Evolutionary conservation across 1,140 invertebrate genomes (phyloP).

Genomic region (Papilio helenus): DNA sequence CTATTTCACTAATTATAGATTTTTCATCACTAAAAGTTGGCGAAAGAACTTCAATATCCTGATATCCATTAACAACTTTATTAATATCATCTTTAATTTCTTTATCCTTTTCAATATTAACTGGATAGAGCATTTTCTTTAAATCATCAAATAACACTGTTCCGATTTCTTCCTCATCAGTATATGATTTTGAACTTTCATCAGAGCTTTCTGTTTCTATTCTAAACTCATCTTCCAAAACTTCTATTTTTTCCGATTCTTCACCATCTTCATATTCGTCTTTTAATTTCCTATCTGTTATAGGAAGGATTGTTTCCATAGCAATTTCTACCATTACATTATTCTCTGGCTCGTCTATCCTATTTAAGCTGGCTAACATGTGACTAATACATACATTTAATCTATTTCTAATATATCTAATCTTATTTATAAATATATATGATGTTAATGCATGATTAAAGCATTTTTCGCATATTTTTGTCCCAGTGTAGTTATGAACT

Average conservation of each 20-base stretch:
- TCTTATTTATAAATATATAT: constrained; percentile 66
- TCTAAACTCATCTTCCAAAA: constrained; percentile 77
- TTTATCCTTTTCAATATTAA: constrained; percentile 37
- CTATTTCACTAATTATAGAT: not conserved
- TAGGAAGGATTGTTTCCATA: constrained; percentile 58
- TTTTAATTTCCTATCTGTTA: constrained; percentile 45
- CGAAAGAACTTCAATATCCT: constrained; percentile 16
- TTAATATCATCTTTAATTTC: constrained; percentile 54
- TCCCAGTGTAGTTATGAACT: constrained; percentile 61
- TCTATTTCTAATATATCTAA: constrained; percentile 60
- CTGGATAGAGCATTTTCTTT: constrained; percentile 28
- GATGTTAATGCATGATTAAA: constrained; percentile 63
- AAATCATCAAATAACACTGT: not conserved
- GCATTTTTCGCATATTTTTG: constrained; percentile 74
- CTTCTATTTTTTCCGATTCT: constrained; percentile 61
- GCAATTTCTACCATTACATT: constrained; percentile 72
- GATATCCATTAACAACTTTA: constrained; percentile 53
- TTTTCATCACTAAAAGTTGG: not conserved
- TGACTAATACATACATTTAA: constrained; percentile 59
- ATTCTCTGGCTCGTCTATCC: constrained; percentile 48
- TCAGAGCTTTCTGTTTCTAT: constrained; percentile 52
- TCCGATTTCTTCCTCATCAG: not conserved
- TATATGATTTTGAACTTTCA: constrained; percentile 44
- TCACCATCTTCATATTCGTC: constrained; percentile 50
- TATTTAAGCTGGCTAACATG: constrained; percentile 58